Base-by-base conservation (phyloP, 1,140 invertebrate genomes). In the Pseudomyrmex dendroicus region DNA sequence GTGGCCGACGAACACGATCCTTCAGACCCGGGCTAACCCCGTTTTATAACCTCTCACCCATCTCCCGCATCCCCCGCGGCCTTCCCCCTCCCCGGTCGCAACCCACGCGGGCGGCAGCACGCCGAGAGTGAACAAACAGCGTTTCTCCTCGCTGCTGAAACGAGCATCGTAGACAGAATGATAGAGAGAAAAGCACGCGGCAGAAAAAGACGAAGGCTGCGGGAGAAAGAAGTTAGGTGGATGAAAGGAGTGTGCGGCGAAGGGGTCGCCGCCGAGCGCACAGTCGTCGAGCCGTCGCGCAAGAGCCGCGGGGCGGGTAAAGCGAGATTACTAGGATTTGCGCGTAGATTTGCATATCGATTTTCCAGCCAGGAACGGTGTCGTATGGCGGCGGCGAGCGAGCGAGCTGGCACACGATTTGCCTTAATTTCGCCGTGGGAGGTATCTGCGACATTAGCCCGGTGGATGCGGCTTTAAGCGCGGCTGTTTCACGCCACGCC, bases 271-370 rank as follows among this genome's bases (percentile, higher is more conserved):
- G n/a, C n/a, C n/a, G 52, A 56, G 80, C 64, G 25, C 12, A 46
- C 46, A 78, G 54, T 63, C 84, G 73, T 80, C 66, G 83, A 80
- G 73, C 76, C 73, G 61, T 76, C 85, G 87, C 85, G 87, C 87
- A 76, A 83, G 85, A 67, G 85, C 83, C 82, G 86, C 84, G 73
- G 82, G 48, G 67, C 57, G 86, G 86, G 63, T 59, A 64, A 35
- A 77, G 85, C 89, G 84, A 94, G 92, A 94, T 94, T 94, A 94
- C 93, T 93, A 91, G 93, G 92, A 94, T 94, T 93, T 93, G 91
- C 91, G 90, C 91, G 89, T 92, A 92, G 91, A 94, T 94, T 94
- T 93, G 87, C 93, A 94, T 94, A 94, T 94, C 93, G 93, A 94
- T 94, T 93, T 91, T 89, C 87, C 68, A 13, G 35, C 35, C 73